These are phyloP conservation scores for Hemitrygon akajei DNA, from an alignment of 2,797 vertebrate genomes.

Conservation along the genomic window DNA sequence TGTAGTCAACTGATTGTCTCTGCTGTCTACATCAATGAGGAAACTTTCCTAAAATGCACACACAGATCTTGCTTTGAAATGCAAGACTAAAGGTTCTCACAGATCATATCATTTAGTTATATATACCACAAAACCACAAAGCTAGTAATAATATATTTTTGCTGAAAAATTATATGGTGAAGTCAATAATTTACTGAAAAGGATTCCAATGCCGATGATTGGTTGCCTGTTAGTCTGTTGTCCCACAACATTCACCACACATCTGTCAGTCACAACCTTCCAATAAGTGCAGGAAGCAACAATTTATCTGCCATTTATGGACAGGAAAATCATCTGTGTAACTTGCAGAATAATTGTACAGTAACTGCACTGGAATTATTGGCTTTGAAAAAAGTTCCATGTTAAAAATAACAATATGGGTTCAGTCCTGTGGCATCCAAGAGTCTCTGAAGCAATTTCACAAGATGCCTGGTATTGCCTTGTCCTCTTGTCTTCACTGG, in stretches of 20 bases:
- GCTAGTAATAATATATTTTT: not conserved
- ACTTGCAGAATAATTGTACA: not conserved
- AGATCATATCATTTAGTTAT: not conserved
- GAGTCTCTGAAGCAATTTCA: not conserved
- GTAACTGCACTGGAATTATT: not conserved
- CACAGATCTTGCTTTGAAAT: too few relatives aligned
- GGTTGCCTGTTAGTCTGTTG: not conserved
- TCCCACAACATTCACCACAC: not conserved
- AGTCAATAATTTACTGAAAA: not conserved
- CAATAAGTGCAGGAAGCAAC: not conserved
- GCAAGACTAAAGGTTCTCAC: too few relatives aligned
- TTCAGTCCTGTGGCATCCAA: not conserved
- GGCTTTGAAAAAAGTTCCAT: too few relatives aligned
- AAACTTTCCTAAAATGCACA: not conserved
- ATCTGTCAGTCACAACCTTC: not conserved
- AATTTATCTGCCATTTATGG: not conserved
- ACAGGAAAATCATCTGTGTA: not conserved
- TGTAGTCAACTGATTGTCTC: not conserved
- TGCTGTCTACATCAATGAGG: not conserved
- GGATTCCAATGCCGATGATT: not conserved
- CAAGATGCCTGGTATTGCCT: not conserved
- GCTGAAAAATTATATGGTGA: not conserved
- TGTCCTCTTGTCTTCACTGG: not conserved
- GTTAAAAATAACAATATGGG: not conserved
- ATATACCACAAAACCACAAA: not conserved